Conservation (phyloP, 2,797 vertebrate genomes). For the Lacerta bilineata region DNA sequence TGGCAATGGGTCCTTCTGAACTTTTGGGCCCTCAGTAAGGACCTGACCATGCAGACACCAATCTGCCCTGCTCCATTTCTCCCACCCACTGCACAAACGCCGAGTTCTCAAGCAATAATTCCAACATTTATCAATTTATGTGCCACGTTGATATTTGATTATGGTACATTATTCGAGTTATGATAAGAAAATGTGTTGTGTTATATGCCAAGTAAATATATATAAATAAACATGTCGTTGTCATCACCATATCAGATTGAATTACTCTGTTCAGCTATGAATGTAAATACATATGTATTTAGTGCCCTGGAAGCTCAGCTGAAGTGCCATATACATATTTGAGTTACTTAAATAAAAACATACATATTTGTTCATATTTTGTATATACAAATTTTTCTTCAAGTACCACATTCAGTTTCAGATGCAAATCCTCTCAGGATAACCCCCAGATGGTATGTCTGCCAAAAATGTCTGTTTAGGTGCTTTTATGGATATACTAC, state of each 20-base stretch:
- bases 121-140: background rate
- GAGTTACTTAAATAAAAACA: background rate
- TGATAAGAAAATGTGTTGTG: background rate
- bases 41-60: background rate
- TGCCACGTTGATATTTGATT: background rate
- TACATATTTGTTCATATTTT: background rate
- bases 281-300: background rate
- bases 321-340: background rate
- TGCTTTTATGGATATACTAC: background rate
- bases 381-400: background rate
- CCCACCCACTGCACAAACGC: background rate
- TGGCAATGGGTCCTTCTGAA: too few species aligned
- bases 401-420: background rate
- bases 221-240: too few species aligned
- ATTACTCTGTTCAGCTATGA: background rate
- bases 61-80: background rate
- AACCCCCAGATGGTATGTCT: background rate
- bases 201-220: background rate
- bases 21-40: too few species aligned
- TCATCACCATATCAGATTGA: background rate
- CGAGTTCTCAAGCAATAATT: background rate
- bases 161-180: background rate
- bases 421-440: too few species aligned
- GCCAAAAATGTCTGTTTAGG: background rate
- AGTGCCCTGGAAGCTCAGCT: background rate